phyloP scores from a whole-genome alignment of 2,888 invertebrate species.

The Gonocerus acuteangulatus region DNA sequence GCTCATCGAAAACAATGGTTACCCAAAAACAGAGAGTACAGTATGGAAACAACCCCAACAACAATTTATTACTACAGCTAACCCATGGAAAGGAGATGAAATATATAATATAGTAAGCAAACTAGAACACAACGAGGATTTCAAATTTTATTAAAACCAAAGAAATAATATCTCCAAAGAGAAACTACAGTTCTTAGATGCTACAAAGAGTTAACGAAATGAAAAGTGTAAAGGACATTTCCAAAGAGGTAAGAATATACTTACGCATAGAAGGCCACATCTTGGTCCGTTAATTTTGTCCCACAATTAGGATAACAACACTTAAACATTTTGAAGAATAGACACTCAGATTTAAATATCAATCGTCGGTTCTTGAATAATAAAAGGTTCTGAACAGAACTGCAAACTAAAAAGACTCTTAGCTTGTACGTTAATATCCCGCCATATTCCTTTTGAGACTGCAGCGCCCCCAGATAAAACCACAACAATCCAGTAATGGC shows the following conservation, averaged over 20 bases:
- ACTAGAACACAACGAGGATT: too few species aligned
- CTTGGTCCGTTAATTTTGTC: background rate
- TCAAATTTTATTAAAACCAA: background rate
- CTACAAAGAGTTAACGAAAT: slow-evolving; percentile 9
- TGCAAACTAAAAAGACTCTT: too few species aligned
- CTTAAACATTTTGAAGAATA: background rate
- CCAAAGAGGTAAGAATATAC: slow-evolving; percentile 24
- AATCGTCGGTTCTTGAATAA: too few species aligned
- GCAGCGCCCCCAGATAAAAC: too few species aligned
- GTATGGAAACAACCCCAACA: background rate
- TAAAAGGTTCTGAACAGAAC: too few species aligned
- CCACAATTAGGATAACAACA: slow-evolving; percentile 13
- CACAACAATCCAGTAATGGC: too few species aligned
- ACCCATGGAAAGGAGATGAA: background rate
- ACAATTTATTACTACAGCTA: background rate
- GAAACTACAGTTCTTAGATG: slow-evolving; percentile 1
- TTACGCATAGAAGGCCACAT: slow-evolving; percentile 10
- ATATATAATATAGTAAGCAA: background rate
- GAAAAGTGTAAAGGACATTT: background rate
- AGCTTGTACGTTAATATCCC: too few species aligned
- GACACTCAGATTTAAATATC: too few species aligned
- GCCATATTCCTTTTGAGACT: too few species aligned
- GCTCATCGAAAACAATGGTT: too few species aligned
- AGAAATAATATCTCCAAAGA: slow-evolving; percentile 14
- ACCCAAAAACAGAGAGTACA: too few species aligned